These are phyloP conservation scores for Caenorhabditis uteleia DNA, from an alignment of 2,888 invertebrate genomes.

Conservation along the genomic window DNA sequence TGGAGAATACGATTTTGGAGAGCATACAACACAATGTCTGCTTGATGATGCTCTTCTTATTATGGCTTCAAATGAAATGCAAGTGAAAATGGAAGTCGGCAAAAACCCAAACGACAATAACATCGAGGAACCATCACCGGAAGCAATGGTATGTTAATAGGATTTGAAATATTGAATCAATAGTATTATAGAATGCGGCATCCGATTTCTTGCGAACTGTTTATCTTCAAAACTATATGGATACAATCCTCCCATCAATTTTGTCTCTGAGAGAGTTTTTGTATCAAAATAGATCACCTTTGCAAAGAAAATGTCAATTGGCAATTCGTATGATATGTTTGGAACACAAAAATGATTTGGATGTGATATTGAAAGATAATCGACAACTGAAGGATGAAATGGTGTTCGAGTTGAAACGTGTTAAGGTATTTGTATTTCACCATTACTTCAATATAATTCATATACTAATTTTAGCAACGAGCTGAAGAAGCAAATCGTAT, in stretches of 20 bases:
- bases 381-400: constrained; percentile 30
- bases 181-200: too few species aligned
- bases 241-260: constrained; percentile 21
- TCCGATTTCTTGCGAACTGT: constrained; percentile 21
- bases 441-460: too few species aligned
- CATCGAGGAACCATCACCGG: constrained; percentile 17
- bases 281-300: constrained; percentile 19
- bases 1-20: constrained; percentile 30
- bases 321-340: constrained; percentile 28
- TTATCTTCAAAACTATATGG: constrained; percentile 25
- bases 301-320: constrained; percentile 25
- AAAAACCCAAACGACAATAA: constrained; percentile 23
- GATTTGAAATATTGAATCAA: too few species aligned
- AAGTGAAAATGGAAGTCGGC: constrained; percentile 30
- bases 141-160: too few species aligned
- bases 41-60: constrained; percentile 34
- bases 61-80: constrained; percentile 37
- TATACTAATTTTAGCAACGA: constrained; percentile 5
- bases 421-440: constrained; percentile 5
- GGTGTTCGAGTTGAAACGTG: constrained; percentile 25
- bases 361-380: constrained; percentile 24
- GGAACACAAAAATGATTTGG: constrained; percentile 30
- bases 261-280: constrained; percentile 24
- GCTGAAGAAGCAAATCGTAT: constrained; percentile 27
- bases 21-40: constrained; percentile 17